A percentile compares a stretch with the other conserved stretches of the same genome.
Conservation (phyloP, 2,113 vertebrate genomes). For the Eolophus roseicapilla region DNA sequence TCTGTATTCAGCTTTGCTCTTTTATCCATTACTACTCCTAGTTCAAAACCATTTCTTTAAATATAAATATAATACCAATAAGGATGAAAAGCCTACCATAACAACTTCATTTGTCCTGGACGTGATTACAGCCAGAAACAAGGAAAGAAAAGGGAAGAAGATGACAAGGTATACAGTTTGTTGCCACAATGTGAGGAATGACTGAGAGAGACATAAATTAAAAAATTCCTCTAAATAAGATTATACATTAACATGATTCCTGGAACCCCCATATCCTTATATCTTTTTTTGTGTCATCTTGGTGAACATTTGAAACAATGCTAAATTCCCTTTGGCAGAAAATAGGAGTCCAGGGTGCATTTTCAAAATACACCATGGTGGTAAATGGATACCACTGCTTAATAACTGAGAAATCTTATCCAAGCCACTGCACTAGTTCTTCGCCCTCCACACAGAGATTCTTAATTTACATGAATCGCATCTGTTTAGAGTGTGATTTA, state of each 20-base stretch:
- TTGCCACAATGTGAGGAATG: background rate
- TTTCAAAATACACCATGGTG: background rate
- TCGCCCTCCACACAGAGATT: background rate
- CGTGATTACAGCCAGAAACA: background rate
- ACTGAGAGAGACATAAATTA: background rate
- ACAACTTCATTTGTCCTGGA: background rate
- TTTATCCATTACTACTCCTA: background rate
- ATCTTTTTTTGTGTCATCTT: background rate
- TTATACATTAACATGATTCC: background rate
- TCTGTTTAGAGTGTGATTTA: background rate
- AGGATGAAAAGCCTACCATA: background rate
- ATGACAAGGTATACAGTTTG: background rate
- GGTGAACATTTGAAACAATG: background rate
- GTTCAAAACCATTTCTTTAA: constrained; percentile 20
- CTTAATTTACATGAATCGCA: background rate
- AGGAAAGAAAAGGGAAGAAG: background rate
- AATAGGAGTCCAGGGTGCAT: background rate
- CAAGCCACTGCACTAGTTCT: background rate
- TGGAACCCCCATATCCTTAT: background rate
- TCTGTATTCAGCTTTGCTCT: background rate
- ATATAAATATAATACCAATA: background rate
- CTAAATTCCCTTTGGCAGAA: background rate
- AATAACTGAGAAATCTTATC: background rate
- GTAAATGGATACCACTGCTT: background rate
- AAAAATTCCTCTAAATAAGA: background rate